These are phyloP conservation scores for Cyclophora albipunctata DNA, from an alignment of 2,888 invertebrate genomes.

Conservation along the genomic window DNA sequence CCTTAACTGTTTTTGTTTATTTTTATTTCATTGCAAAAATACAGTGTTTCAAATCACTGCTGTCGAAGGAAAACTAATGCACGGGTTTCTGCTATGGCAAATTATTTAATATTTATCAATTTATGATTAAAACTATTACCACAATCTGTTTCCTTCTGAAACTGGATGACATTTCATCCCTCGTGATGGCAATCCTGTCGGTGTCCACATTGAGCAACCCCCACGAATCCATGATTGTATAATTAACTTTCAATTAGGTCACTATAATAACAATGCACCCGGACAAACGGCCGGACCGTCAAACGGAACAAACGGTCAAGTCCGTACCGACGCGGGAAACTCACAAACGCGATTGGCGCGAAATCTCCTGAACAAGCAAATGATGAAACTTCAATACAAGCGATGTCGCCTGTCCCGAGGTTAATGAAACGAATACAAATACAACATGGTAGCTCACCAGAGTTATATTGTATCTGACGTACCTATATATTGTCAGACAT, in stretches of 20 bases:
- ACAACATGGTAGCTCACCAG: conserved; percentile 29
- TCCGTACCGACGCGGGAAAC: conserved; percentile 21
- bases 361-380: conserved; percentile 25
- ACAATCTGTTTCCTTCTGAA: conserved; percentile 55
- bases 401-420: conserved; percentile 31
- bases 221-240: conserved; percentile 80
- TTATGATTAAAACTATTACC: conserved; percentile 34
- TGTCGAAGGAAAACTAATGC: too few species aligned
- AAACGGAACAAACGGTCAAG: conserved; percentile 6
- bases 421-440: conserved; percentile 32
- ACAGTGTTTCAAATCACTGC: too few species aligned
- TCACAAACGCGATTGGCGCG: conserved; percentile 41
- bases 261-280: conserved; percentile 19
- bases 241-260: conserved; percentile 24
- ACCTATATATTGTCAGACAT: conserved; percentile 45
- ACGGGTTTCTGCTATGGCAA: neutral
- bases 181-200: conserved; percentile 79
- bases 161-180: conserved; percentile 79
- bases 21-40: neutral
- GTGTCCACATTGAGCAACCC: conserved; percentile 80
- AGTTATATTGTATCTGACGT: conserved; percentile 28
- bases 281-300: conserved; percentile 4
- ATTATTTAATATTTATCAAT: neutral
- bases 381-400: conserved; percentile 22
- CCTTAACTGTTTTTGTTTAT: too few species aligned